Percentiles rank a stretch among this genome's conserved stretches.
Evolutionary conservation across 2,797 vertebrate genomes (phyloP).

Genomic region (Capromys pilorides): DNA sequence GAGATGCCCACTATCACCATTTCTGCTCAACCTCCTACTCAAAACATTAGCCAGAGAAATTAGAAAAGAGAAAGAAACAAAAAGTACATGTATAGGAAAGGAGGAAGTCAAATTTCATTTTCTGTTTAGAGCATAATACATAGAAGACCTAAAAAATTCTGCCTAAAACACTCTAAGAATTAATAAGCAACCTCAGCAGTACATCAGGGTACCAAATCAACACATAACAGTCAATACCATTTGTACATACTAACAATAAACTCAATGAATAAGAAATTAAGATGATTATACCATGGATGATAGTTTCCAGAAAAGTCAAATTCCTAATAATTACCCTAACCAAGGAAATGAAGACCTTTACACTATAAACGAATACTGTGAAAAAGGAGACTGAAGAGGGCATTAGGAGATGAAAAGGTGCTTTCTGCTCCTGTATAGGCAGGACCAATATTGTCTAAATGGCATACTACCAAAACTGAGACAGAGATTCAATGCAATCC

Average conservation of each 20-base stretch:
- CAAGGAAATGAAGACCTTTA: background rate
- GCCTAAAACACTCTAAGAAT: background rate
- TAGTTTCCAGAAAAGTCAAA: background rate
- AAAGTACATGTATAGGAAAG: background rate
- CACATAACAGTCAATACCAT: background rate
- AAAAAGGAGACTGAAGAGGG: background rate
- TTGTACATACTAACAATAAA: background rate
- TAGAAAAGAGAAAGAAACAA: background rate
- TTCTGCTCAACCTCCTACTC: background rate
- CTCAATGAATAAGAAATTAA: background rate
- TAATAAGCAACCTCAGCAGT: background rate
- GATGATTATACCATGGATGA: background rate
- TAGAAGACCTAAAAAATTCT: background rate
- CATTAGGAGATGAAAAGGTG: background rate
- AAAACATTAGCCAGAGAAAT: background rate
- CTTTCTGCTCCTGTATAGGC: background rate
- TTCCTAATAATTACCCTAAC: background rate
- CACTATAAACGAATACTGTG: background rate
- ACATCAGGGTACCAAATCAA: background rate
- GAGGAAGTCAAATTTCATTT: background rate
- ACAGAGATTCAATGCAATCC: background rate
- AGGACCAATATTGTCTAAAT: background rate
- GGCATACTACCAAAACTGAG: background rate
- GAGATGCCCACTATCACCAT: background rate
- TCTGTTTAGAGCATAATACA: background rate